Conservation (phyloP, 1,140 invertebrate genomes). For the Maniola jurtina region DNA sequence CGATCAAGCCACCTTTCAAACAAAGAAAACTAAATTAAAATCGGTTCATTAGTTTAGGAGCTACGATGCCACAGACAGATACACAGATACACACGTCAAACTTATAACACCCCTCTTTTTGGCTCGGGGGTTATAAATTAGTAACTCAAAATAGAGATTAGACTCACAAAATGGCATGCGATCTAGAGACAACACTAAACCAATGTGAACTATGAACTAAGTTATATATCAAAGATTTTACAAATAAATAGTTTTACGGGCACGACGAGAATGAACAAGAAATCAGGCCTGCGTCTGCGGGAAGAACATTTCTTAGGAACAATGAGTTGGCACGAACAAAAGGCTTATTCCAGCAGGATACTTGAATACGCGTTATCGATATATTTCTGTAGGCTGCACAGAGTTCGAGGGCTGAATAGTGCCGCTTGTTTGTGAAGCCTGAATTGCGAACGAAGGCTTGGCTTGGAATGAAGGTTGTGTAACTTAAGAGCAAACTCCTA, state of each 20-base stretch:
- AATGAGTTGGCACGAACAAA: conserved; percentile 49
- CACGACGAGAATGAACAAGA: background rate
- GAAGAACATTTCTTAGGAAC: conserved; percentile 26
- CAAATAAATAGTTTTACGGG: background rate
- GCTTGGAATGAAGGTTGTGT: conserved; percentile 46
- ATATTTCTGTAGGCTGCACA: conserved; percentile 7
- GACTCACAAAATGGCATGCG: too few relatives aligned
- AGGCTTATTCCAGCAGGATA: conserved; percentile 49
- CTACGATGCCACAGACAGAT: too few relatives aligned
- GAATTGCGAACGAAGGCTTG: conserved; percentile 48
- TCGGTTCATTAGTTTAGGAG: too few relatives aligned
- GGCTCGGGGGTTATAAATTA: too few relatives aligned
- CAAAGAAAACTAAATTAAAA: too few relatives aligned
- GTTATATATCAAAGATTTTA: background rate
- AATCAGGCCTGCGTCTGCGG: conserved; percentile 12
- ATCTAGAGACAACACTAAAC: too few relatives aligned
- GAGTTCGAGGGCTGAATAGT: conserved; percentile 43
- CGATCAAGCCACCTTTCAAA: too few relatives aligned
- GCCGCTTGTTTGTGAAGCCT: conserved; percentile 44
- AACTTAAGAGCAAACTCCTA: conserved; percentile 29
- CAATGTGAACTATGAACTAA: background rate
- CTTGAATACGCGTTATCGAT: conserved; percentile 12
- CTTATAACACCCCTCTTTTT: too few relatives aligned
- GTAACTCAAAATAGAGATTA: too few relatives aligned
- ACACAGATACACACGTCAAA: too few relatives aligned